These are phyloP conservation scores for Reticulitermes lucifugus DNA, from an alignment of 2,888 invertebrate species.

Conservation along the genomic window DNA sequence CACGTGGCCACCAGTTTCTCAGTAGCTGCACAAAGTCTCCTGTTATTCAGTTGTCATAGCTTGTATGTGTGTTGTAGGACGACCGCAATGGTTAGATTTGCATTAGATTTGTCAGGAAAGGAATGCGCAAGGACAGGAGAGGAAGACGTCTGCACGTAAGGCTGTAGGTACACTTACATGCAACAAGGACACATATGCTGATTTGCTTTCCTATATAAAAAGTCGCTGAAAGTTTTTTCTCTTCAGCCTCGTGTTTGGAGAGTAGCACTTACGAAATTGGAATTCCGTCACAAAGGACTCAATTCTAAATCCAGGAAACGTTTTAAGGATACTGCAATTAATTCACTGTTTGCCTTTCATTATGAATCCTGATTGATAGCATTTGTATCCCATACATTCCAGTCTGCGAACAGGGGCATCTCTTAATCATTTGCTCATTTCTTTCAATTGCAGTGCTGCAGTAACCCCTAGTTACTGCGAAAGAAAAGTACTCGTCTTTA, in stretches of 20 bases:
- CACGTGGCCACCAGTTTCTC: too few relatives aligned
- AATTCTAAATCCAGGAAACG: not conserved
- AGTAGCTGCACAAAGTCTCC: too few relatives aligned
- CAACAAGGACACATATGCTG: not conserved
- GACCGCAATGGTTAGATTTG: not conserved
- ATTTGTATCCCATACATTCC: not conserved
- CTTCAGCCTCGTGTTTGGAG: not conserved
- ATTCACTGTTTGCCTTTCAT: not conserved
- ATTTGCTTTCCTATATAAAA: not conserved
- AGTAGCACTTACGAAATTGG: not conserved
- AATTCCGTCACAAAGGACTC: not conserved
- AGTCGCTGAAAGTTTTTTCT: not conserved
- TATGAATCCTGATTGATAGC: not conserved
- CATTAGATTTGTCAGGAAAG: not conserved
- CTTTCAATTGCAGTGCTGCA: too few relatives aligned
- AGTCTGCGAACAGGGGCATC: too few relatives aligned
- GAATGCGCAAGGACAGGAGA: not conserved
- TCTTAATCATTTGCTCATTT: too few relatives aligned
- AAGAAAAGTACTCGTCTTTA: too few relatives aligned
- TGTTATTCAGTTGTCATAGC: too few relatives aligned
- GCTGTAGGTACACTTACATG: not conserved
- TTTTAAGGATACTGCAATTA: not conserved
- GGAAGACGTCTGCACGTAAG: not conserved
- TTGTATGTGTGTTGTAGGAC: not conserved
- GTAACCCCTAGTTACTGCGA: too few relatives aligned